These are phyloP conservation scores for Drosophila kanapiae DNA, from an alignment of 1,140 invertebrate species.

Conservation along the genomic window DNA sequence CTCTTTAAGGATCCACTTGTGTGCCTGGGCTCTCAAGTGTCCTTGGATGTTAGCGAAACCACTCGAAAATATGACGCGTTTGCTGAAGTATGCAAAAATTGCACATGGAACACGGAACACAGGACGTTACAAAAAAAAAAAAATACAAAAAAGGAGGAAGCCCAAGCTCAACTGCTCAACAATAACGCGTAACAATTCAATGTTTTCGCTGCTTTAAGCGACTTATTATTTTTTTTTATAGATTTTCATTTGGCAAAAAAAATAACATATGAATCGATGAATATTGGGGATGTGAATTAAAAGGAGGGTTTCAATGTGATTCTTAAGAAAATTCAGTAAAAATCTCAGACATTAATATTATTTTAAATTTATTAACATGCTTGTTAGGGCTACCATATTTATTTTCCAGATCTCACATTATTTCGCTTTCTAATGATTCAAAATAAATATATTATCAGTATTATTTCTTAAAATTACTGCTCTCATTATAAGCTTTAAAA, in stretches of 20 bases:
- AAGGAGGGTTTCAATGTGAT: background rate
- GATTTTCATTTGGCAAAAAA: background rate
- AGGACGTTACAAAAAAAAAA: slow-evolving; percentile 13
- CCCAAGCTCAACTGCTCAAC: slow-evolving; percentile 35
- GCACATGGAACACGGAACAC: slow-evolving; percentile 74
- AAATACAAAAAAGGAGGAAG: slow-evolving; percentile 20
- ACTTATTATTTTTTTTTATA: slow-evolving; percentile 14
- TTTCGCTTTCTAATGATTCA: no score
- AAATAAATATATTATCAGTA: background rate
- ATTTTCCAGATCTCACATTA: no score
- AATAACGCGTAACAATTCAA: slow-evolving; percentile 62
- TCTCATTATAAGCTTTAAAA: background rate
- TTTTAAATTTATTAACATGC: background rate
- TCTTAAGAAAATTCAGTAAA: background rate
- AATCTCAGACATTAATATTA: no score
- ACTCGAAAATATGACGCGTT: slow-evolving; percentile 84
- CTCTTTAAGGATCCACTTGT: slow-evolving; percentile 84
- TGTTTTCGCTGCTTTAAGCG: slow-evolving; percentile 74
- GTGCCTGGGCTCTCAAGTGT: slow-evolving; percentile 81
- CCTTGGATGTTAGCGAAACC: slow-evolving; percentile 84
- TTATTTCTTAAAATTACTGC: background rate
- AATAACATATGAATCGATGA: slow-evolving; percentile 8
- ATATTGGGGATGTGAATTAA: background rate
- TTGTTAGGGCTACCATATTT: no score
- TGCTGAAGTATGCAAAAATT: slow-evolving; percentile 84